phyloP scores from a whole-genome alignment of 2,888 invertebrate genomes.

The Tinea trinotella region DNA sequence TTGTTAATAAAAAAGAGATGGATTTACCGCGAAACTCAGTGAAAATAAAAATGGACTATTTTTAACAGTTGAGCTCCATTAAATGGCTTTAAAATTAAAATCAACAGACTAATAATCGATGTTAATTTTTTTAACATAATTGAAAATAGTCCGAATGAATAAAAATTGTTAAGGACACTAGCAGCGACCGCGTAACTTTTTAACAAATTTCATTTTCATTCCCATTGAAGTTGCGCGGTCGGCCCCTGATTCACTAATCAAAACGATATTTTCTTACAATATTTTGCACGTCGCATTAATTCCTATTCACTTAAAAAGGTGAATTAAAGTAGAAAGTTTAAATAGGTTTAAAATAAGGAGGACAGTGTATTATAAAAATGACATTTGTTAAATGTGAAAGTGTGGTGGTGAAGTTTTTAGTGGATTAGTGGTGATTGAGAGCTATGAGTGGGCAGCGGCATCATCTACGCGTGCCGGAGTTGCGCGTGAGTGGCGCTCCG shows the following conservation, averaged over 20 bases:
- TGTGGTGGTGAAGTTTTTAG: slow-evolving; percentile 74
- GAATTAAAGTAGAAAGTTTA: neutral
- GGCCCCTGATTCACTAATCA: neutral
- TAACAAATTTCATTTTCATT: no score
- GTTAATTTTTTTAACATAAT: no score
- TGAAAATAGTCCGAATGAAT: no score
- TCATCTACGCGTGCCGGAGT: slow-evolving; percentile 77
- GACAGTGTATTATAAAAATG: neutral
- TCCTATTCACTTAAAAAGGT: slow-evolving; percentile 3
- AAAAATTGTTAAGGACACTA: no score
- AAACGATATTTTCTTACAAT: neutral
- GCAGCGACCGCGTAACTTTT: no score
- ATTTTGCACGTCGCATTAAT: slow-evolving; percentile 5
- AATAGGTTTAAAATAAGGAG: neutral
- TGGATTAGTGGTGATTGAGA: slow-evolving; percentile 47
- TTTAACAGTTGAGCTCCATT: no score
- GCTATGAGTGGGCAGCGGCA: slow-evolving; percentile 61
- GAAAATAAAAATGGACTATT: no score
- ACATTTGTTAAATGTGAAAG: neutral
- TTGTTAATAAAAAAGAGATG: no score
- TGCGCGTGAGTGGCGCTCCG: slow-evolving; percentile 75
- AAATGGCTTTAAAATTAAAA: no score
- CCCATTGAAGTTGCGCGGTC: no score
- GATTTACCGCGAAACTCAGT: no score
- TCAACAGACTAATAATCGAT: no score